phyloP scores from a whole-genome alignment of 2,888 invertebrate genomes.

The Erannis defoliaria region DNA sequence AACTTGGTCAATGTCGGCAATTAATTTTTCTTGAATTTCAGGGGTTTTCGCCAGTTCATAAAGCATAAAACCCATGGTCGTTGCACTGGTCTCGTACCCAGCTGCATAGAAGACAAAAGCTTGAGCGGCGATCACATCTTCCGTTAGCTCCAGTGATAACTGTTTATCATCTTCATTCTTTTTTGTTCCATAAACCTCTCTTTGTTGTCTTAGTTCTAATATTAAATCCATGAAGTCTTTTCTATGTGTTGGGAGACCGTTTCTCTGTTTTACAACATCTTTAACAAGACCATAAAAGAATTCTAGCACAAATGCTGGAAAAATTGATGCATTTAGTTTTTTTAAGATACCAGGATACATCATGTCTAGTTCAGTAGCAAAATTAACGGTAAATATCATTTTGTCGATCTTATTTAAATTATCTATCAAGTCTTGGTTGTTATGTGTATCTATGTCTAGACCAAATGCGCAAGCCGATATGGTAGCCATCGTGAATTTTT shows the following conservation, averaged over 20 bases:
- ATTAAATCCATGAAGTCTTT: constrained; percentile 53
- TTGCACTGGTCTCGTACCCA: constrained; percentile 78
- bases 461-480: constrained; percentile 64
- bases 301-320: constrained; percentile 47
- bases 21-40: constrained; percentile 66
- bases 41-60: constrained; percentile 68
- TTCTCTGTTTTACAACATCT: constrained; percentile 54
- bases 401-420: constrained; percentile 43
- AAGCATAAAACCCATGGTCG: constrained; percentile 64
- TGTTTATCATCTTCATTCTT: constrained; percentile 39
- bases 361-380: constrained; percentile 53
- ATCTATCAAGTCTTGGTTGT: constrained; percentile 40
- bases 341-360: constrained; percentile 61
- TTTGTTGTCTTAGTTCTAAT: constrained; percentile 53
- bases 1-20: constrained; percentile 60
- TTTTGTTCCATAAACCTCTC: constrained; percentile 44
- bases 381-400: constrained; percentile 39
- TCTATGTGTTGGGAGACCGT: constrained; percentile 48
- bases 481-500: constrained; percentile 56
- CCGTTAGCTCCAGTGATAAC: constrained; percentile 53
- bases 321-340: constrained; percentile 50
- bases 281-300: constrained; percentile 57
- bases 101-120: constrained; percentile 74
- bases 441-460: constrained; percentile 52
- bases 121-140: constrained; percentile 67